A percentile compares a stretch with the other conserved stretches of the same genome.
phyloP scores from a whole-genome alignment of 2,797 vertebrate species.

The Eurystomus glaucurus region DNA sequence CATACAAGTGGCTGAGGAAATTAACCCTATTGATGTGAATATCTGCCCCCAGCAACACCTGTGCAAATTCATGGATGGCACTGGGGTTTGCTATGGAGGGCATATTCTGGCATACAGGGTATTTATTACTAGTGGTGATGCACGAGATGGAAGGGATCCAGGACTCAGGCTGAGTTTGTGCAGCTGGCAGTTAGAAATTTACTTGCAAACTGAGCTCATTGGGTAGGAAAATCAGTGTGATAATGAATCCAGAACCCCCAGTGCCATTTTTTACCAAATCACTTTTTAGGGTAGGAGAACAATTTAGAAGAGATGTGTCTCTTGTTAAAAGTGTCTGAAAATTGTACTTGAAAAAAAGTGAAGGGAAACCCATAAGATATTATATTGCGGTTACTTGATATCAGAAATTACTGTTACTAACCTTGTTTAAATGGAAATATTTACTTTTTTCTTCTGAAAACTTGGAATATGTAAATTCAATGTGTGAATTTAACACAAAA shows the following conservation, averaged over 20 bases:
- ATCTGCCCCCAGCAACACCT: slow-evolving; percentile 52
- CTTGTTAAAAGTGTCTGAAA: slow-evolving; percentile 48
- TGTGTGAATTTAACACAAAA: neutral
- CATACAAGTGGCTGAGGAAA: no score
- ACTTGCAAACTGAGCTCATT: slow-evolving; percentile 62
- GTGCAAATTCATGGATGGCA: slow-evolving; percentile 45
- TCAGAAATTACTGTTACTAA: neutral
- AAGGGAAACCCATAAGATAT: neutral
- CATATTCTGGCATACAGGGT: slow-evolving; percentile 54
- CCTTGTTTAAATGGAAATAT: neutral
- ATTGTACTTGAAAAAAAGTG: slow-evolving; percentile 19
- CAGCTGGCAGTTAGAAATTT: slow-evolving; percentile 77
- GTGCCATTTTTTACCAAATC: slow-evolving; percentile 46
- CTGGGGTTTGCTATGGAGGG: slow-evolving; percentile 45
- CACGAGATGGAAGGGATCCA: slow-evolving; percentile 76
- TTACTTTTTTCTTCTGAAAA: slow-evolving; percentile 1
- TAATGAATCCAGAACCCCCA: slow-evolving; percentile 48
- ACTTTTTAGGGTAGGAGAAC: slow-evolving; percentile 23
- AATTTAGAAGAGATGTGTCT: slow-evolving; percentile 12
- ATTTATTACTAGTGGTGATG: slow-evolving; percentile 72
- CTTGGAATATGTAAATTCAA: neutral
- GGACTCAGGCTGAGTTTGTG: slow-evolving; percentile 71
- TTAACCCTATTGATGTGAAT: neutral
- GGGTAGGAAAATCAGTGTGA: slow-evolving; percentile 67
- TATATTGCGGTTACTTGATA: neutral